phyloP scores from a whole-genome alignment of 1,140 invertebrate genomes.

The Leptestheria dahalacensis region DNA sequence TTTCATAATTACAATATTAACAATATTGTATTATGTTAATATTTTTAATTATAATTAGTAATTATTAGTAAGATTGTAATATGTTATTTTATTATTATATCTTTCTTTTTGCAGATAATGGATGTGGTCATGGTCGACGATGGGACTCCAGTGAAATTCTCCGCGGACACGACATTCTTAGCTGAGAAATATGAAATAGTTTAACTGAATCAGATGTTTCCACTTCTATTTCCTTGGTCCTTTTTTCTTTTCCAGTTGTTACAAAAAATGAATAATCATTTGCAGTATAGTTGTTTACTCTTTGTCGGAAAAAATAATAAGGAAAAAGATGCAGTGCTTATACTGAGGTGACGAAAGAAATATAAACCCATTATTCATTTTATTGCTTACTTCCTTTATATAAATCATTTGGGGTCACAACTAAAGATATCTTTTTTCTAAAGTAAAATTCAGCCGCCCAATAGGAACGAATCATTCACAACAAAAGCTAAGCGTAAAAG shows the following conservation, averaged over 20 bases:
- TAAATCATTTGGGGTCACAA: no score
- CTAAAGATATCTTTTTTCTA: no score
- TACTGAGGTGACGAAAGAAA: neutral
- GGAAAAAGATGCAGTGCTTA: no score
- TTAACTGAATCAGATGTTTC: no score
- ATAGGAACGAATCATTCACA: no score
- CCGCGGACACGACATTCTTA: conserved; percentile 65
- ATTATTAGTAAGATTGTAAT: conserved; percentile 44
- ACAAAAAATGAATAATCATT: neutral
- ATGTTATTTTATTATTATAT: neutral
- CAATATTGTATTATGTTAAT: no score
- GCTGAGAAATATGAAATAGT: conserved; percentile 91
- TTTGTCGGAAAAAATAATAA: neutral
- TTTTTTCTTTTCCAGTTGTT: neutral
- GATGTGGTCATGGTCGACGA: conserved; percentile 68
- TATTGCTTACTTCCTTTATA: no score
- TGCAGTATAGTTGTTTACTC: neutral
- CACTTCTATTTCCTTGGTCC: neutral
- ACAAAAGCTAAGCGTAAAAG: no score
- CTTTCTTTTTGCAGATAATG: conserved; percentile 36
- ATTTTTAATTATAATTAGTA: no score
- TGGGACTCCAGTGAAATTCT: conserved; percentile 66
- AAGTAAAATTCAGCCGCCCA: no score
- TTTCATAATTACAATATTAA: no score
- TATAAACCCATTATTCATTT: neutral